Percentiles rank a stretch among this genome's conserved stretches.
Evolutionary conservation across 2,888 invertebrate species (phyloP).

Genomic region (Luperina nickerlii): DNA sequence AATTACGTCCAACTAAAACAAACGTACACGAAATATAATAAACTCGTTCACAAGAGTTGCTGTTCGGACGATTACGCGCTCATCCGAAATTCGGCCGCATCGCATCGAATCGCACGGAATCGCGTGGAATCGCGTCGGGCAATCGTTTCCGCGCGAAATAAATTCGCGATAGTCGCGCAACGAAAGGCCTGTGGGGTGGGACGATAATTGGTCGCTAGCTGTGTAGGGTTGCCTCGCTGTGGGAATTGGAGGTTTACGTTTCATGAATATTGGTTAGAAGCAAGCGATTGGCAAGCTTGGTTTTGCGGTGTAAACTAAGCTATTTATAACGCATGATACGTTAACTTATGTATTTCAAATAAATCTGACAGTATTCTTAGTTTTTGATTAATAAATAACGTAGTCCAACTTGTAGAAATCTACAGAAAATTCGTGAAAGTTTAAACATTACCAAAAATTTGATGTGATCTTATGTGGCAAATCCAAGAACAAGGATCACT

Average conservation of each 20-base stretch:
- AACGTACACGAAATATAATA: constrained; percentile 51
- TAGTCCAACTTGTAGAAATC: neutral
- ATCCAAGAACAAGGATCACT: neutral
- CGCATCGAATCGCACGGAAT: constrained; percentile 43
- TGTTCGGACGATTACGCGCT: constrained; percentile 48
- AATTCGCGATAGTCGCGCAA: constrained; percentile 56
- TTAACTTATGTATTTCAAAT: neutral
- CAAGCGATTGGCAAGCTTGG: neutral
- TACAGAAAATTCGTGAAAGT: neutral
- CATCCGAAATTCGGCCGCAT: constrained; percentile 34
- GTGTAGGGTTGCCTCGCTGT: constrained; percentile 48
- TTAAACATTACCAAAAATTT: neutral
- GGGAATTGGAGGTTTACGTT: neutral
- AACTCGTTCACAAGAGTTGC: constrained; percentile 43
- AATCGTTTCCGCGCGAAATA: constrained; percentile 60
- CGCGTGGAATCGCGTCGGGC: constrained; percentile 12
- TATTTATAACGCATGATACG: neutral
- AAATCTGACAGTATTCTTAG: neutral
- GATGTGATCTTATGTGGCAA: neutral
- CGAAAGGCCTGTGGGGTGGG: constrained; percentile 48
- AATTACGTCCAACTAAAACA: constrained; percentile 51
- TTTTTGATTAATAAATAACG: neutral
- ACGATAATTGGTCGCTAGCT: constrained; percentile 57
- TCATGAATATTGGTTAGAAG: constrained; percentile 13
- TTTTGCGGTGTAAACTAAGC: neutral